Evolutionary conservation across 2,797 vertebrate genomes (phyloP).

Genomic region (Cirrhinus mrigala): DNA sequence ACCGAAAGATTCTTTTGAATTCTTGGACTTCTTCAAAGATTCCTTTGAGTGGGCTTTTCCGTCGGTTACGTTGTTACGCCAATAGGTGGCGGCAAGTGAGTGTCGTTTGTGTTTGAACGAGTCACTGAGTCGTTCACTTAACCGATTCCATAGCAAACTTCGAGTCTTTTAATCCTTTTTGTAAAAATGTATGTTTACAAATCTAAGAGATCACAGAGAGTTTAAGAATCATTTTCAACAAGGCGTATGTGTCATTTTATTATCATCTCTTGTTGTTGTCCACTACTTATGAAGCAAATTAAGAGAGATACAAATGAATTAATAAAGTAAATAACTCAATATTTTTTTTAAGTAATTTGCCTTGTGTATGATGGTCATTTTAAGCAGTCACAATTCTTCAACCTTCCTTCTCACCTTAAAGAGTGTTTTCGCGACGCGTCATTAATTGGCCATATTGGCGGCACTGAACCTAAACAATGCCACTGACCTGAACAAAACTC

Average conservation of each 20-base stretch:
- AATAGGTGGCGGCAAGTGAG: neutral
- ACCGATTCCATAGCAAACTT: neutral
- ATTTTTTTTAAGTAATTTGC: no score
- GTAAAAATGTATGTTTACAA: neutral
- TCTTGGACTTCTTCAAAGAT: neutral
- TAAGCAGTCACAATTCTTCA: neutral
- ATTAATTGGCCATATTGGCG: no score
- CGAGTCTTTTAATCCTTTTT: neutral
- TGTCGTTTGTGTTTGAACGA: neutral
- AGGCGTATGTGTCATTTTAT: neutral
- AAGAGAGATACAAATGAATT: neutral
- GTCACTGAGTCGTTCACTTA: neutral
- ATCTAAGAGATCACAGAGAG: neutral
- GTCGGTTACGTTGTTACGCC: neutral
- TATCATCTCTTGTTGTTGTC: neutral
- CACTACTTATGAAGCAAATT: neutral
- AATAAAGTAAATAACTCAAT: no score
- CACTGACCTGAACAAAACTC: no score
- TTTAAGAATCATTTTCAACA: neutral
- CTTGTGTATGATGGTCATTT: neutral
- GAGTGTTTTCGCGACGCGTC: no score
- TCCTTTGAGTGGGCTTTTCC: neutral
- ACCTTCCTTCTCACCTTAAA: neutral
- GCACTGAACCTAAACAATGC: no score
- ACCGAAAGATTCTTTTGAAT: neutral